Percentiles rank a stretch among this genome's conserved stretches.
phyloP scores from a whole-genome alignment of 1,140 invertebrate species.

The Triops cancriformis region DNA sequence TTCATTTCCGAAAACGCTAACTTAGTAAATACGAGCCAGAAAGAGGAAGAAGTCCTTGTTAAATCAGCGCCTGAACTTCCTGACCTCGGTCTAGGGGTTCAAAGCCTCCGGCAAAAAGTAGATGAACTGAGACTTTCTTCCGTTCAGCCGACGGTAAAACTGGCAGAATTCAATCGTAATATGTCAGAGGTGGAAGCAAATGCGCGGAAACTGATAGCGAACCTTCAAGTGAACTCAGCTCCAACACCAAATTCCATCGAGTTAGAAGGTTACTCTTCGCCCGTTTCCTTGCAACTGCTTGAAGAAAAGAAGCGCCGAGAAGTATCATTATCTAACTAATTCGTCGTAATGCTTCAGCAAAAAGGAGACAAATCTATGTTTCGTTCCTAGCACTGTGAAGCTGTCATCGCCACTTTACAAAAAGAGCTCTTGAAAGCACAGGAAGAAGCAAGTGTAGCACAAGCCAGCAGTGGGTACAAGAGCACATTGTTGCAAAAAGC shows the following conservation, averaged over 20 bases:
- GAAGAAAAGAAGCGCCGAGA: slow-evolving; percentile 7
- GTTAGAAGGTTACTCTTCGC: neutral
- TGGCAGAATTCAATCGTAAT: neutral
- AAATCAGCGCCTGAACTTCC: neutral
- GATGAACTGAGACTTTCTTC: neutral
- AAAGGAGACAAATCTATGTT: neutral
- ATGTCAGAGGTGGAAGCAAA: neutral
- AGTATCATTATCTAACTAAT: neutral
- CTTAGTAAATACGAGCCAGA: neutral
- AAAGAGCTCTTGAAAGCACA: slow-evolving; percentile 1
- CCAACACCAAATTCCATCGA: neutral
- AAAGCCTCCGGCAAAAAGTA: neutral
- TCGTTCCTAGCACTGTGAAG: neutral
- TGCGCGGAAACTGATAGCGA: neutral
- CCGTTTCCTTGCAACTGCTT: neutral
- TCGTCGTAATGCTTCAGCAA: neutral
- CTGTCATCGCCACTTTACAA: neutral
- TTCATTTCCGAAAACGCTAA: neutral
- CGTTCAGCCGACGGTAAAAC: neutral
- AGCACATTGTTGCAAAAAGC: slow-evolving; percentile 6
- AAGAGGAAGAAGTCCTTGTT: neutral
- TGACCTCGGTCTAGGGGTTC: neutral
- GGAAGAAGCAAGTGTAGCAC: neutral
- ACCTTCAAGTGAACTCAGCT: neutral
- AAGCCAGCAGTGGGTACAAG: neutral